Conservation (phyloP, 2,888 invertebrate species). For the Athalia rosae region DNA sequence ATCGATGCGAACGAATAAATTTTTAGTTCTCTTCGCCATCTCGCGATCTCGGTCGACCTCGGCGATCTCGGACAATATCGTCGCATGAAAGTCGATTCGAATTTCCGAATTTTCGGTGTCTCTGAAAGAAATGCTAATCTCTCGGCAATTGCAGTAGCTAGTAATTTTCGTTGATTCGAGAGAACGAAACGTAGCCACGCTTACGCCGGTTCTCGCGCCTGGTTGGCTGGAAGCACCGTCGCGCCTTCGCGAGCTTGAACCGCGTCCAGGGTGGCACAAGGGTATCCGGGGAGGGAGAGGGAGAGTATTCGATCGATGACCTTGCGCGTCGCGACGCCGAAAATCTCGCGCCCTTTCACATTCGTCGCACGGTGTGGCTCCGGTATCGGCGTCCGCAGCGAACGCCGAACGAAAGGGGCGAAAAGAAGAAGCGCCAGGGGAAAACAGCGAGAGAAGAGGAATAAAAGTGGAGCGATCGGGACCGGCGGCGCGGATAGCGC, state of each 20-base stretch:
- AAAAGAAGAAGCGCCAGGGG: not conserved
- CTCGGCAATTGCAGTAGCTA: too few species aligned
- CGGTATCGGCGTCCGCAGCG: too few species aligned
- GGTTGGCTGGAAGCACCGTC: not conserved
- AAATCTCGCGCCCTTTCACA: slow-evolving; percentile 41
- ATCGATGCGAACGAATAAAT: too few species aligned
- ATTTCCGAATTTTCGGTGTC: too few species aligned
- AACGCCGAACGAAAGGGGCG: not conserved
- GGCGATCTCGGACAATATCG: too few species aligned
- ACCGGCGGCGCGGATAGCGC: not conserved
- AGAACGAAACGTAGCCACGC: too few species aligned
- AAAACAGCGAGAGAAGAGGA: not conserved
- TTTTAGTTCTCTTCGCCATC: too few species aligned
- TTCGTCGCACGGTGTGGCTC: not conserved
- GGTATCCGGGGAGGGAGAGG: not conserved
- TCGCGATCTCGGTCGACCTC: too few species aligned
- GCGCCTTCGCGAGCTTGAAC: not conserved
- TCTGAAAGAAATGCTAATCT: too few species aligned
- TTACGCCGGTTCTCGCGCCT: too few species aligned
- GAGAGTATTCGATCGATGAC: slow-evolving; percentile 37
- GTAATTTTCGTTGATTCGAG: too few species aligned
- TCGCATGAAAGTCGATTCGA: too few species aligned
- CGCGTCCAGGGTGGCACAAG: not conserved
- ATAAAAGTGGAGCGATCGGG: not conserved
- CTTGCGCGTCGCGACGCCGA: slow-evolving; percentile 18